phyloP scores from a whole-genome alignment of 64 coral and sea anemone genomes.

The Anthopleura sola region DNA sequence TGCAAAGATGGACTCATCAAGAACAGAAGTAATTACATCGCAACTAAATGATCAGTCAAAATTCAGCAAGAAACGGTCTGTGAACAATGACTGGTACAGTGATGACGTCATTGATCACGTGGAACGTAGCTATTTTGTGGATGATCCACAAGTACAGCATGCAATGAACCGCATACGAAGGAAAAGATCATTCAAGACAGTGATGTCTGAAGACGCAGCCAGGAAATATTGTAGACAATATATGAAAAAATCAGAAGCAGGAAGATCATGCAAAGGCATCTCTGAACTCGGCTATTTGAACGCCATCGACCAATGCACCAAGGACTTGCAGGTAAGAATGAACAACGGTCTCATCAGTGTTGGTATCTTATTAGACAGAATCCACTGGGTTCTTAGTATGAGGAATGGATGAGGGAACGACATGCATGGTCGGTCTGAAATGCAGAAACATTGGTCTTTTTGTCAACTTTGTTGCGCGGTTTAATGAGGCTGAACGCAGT shows the following conservation, averaged over 20 bases:
- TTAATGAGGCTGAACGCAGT: no score
- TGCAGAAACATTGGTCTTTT: no score
- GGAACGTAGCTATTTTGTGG: neutral
- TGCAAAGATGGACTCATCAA: neutral
- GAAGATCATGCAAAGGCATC: conserved; percentile 5
- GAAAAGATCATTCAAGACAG: neutral
- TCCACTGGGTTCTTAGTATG: neutral
- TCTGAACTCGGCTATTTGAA: neutral
- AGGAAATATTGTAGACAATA: neutral
- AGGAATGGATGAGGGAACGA: no score
- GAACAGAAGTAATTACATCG: neutral
- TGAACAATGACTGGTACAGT: conserved; percentile 5
- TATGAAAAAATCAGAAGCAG: conserved; percentile 4
- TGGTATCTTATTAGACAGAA: neutral
- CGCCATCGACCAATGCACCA: neutral
- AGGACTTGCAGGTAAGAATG: conserved; percentile 7
- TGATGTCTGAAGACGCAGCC: conserved; percentile 1
- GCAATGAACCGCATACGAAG: neutral
- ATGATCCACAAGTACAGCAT: neutral
- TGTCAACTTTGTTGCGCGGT: no score
- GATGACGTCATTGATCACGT: conserved; percentile 36
- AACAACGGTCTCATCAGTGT: neutral
- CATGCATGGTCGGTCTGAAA: no score
- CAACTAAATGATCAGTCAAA: neutral
- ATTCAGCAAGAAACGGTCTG: neutral